These are phyloP conservation scores for Siderastrea radians DNA, from an alignment of 92 coral and sea anemone species.

Conservation along the genomic window DNA sequence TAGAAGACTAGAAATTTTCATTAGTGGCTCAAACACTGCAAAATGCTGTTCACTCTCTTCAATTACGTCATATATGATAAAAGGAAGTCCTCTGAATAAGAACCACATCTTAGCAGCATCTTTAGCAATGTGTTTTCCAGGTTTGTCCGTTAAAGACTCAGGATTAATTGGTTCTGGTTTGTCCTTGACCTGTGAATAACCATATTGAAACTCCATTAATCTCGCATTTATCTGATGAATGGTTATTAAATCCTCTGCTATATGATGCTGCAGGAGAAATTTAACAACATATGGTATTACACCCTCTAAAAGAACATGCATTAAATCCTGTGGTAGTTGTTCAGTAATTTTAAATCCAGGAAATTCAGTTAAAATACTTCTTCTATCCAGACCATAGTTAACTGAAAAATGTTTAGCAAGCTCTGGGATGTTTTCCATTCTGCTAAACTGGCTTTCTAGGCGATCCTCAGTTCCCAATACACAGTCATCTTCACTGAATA, in stretches of 20 bases:
- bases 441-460: slow-evolving; percentile 37
- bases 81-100: slow-evolving; percentile 60
- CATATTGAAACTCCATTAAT: slow-evolving; percentile 40
- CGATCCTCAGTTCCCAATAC: slow-evolving; percentile 41
- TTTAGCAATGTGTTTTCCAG: slow-evolving; percentile 42
- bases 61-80: slow-evolving; percentile 65
- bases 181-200: slow-evolving; percentile 54
- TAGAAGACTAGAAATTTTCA: slow-evolving; percentile 58
- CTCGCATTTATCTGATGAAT: slow-evolving; percentile 1
- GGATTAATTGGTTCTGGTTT: slow-evolving; percentile 55
- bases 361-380: slow-evolving; percentile 37
- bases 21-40: slow-evolving; percentile 45
- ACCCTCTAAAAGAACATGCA: slow-evolving; percentile 83
- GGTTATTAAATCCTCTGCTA: slow-evolving; percentile 4
- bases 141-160: slow-evolving; percentile 28
- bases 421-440: slow-evolving; percentile 37
- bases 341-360: slow-evolving; percentile 62
- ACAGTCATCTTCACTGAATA: slow-evolving; percentile 57
- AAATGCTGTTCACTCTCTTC: slow-evolving; percentile 56
- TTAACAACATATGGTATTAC: slow-evolving; percentile 41
- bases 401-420: slow-evolving; percentile 16
- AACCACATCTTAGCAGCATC: slow-evolving; percentile 52
- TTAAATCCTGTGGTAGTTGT: slow-evolving; percentile 77
- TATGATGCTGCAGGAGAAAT: slow-evolving; percentile 19
- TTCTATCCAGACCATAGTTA: slow-evolving; percentile 47